Evolutionary conservation across 2,888 invertebrate genomes (phyloP), one percentile per base, ranked within the genome.

Genomic region (Ypsolopha scabrella): DNA sequence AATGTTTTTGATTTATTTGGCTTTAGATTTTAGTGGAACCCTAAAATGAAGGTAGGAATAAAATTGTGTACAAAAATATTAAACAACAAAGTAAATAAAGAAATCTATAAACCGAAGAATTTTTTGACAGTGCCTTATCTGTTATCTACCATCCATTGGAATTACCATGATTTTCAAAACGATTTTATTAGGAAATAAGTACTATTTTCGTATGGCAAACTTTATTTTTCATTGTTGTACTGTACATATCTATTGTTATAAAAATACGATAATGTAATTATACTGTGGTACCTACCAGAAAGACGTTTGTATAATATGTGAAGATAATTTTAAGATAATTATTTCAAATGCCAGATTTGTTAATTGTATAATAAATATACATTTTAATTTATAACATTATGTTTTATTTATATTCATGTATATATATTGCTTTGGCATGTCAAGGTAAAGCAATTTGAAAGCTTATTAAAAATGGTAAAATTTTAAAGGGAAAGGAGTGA

Each of bases 401-500:
- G 38, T 51, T 51, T 44, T 37, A 51, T 51, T 51, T 44, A 24
- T 36, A 37, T 10, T 0, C 1, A 10, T 34, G n/a, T 43, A 43
- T 8, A 43, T 11, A 43, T 43, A 43, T 43, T 43, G 43, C 43
- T 43, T 43, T 14, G 4, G 6, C 4, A 14, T 6, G 7, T 1
- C 1, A 11, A 36, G 35, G 35, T 34, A 33, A 45, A 34, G 46
- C n/a, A n/a, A 35, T 46, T 35, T 11, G 14, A 7, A 7, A 13
- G 10, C 6, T 7, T 1, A 37, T 47, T 9, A 13, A 43, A 44
- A 51, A 50, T 11, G 53, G 57, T 56, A 54, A 54, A 58, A 52
- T 52, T 54, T n/a, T 54, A 67, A 59, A 77, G 81, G 85, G 80
- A 81, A 80, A 82, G 83, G 85, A 77, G 67, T 8, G 13, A 38